Evolutionary conservation across 2,797 vertebrate species (phyloP).

Genomic region (Somateria mollissima): DNA sequence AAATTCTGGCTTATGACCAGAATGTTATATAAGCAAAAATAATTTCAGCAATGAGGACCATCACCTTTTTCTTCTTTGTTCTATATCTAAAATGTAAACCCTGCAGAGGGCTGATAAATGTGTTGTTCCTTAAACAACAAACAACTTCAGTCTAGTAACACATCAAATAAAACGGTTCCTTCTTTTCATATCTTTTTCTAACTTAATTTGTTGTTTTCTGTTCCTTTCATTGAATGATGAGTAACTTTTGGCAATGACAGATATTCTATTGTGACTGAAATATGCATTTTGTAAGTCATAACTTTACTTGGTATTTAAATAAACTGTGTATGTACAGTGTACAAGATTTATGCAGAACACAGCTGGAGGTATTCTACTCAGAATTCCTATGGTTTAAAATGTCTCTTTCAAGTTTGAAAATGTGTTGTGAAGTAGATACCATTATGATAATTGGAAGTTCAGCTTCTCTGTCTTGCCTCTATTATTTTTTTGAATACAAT

Average conservation of each 20-base stretch:
- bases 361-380: slow-evolving; percentile 55
- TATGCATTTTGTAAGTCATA: slow-evolving; percentile 72
- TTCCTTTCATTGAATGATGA: slow-evolving; percentile 30
- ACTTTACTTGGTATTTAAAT: slow-evolving; percentile 74
- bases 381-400: slow-evolving; percentile 71
- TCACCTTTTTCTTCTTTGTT: background rate
- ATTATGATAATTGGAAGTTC: slow-evolving; percentile 79
- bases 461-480: slow-evolving; percentile 69
- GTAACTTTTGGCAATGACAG: slow-evolving; percentile 57
- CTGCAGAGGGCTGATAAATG: background rate
- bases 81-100: background rate
- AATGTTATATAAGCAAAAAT: background rate
- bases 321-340: slow-evolving; percentile 40
- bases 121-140: background rate
- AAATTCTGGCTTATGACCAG: background rate
- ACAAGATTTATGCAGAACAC: slow-evolving; percentile 65
- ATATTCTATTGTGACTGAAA: slow-evolving; percentile 60
- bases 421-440: slow-evolving; percentile 73
- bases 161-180: background rate
- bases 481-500: slow-evolving; percentile 73
- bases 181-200: slow-evolving; percentile 29
- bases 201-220: slow-evolving; percentile 47
- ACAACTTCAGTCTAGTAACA: background rate
- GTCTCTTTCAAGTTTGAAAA: slow-evolving; percentile 74
- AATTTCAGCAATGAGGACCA: background rate